A percentile compares a stretch with the other conserved stretches of the same genome.
Conservation (phyloP, 2,113 vertebrate genomes). For the Balaeniceps rex region DNA sequence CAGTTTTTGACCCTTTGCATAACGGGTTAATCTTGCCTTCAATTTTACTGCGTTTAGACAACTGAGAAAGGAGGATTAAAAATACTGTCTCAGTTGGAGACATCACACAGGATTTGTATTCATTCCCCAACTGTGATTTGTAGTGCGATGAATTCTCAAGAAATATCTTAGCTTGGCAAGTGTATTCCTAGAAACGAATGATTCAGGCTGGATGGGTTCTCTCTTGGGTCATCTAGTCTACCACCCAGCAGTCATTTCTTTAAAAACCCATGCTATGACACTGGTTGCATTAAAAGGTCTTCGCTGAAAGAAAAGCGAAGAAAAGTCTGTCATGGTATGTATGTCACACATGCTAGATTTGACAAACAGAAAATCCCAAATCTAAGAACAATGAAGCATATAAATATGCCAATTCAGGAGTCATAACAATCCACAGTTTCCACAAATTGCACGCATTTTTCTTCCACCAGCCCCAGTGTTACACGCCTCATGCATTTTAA, state of each 20-base stretch:
- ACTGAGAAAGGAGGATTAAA: constrained; percentile 32
- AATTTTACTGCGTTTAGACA: background rate
- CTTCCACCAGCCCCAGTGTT: constrained; percentile 29
- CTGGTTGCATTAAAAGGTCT: background rate
- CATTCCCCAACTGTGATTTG: background rate
- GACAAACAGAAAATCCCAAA: constrained; percentile 44
- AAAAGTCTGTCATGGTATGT: background rate
- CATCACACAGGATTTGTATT: background rate
- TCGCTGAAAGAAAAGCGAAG: background rate
- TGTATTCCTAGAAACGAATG: background rate
- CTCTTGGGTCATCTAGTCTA: background rate
- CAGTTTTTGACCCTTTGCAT: background rate
- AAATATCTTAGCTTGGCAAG: background rate
- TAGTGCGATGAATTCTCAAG: background rate
- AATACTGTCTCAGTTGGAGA: background rate
- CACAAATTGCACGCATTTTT: constrained; percentile 44
- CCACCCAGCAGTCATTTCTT: background rate
- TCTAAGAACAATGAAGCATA: constrained; percentile 45
- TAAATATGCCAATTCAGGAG: constrained; percentile 51
- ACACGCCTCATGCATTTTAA: constrained; percentile 46
- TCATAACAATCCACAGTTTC: constrained; percentile 53
- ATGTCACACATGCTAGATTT: background rate
- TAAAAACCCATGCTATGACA: background rate
- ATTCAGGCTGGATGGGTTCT: background rate
- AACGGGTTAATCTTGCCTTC: background rate